A percentile compares a stretch with the other conserved stretches of the same genome.
Conservation (phyloP, 2,888 invertebrate species). For the Yponomeuta sedellus region DNA sequence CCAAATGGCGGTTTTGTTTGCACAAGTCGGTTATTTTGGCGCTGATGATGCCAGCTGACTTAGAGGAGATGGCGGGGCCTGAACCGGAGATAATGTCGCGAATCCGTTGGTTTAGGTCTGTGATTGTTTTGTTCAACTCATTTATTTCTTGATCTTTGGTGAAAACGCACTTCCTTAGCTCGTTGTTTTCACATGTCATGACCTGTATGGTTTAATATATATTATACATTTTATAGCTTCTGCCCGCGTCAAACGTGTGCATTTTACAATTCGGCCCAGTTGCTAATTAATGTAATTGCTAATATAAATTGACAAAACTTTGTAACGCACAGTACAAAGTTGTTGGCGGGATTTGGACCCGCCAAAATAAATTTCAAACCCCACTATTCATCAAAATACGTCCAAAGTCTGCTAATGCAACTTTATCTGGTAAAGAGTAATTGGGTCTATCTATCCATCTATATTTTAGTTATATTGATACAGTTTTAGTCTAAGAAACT, state of each 20-base stretch:
- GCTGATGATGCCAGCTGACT: constrained; percentile 74
- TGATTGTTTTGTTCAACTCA: constrained; percentile 55
- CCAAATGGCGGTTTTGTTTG: constrained; percentile 79
- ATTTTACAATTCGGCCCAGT: not conserved
- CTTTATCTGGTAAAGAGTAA: not conserved
- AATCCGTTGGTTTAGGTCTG: constrained; percentile 62
- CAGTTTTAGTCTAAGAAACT: too few relatives aligned
- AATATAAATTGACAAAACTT: too few relatives aligned
- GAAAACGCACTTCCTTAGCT: constrained; percentile 67
- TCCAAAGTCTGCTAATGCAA: not conserved
- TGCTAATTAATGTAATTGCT: too few relatives aligned
- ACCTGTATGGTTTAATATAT: constrained; percentile 40
- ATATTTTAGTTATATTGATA: too few relatives aligned
- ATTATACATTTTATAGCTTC: not conserved
- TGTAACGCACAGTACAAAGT: too few relatives aligned
- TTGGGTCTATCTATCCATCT: too few relatives aligned
- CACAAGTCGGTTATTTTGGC: constrained; percentile 81
- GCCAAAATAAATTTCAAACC: not conserved
- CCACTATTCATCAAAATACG: too few relatives aligned
- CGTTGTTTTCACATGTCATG: constrained; percentile 74
- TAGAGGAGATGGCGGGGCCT: constrained; percentile 63
- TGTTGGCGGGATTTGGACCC: not conserved
- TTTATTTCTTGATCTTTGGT: constrained; percentile 65
- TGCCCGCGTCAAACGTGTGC: too few relatives aligned
- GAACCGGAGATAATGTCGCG: constrained; percentile 67